Conservation (phyloP, 2,888 invertebrate species). For the Pollenia labialis region DNA sequence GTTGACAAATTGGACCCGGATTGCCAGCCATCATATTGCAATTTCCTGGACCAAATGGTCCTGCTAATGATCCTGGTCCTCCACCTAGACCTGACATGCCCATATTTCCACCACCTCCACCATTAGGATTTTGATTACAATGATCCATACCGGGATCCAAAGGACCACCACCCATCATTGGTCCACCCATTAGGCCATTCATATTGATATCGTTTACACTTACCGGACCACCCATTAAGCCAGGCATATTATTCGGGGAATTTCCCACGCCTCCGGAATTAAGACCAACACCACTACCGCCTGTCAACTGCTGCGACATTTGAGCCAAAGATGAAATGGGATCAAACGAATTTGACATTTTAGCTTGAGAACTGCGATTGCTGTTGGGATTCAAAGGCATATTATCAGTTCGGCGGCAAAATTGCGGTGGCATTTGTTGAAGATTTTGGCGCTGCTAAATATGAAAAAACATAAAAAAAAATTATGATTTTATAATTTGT, state of each 20-base stretch:
- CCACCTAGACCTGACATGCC: conserved; percentile 66
- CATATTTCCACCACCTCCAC: conserved; percentile 66
- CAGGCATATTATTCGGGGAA: conserved; percentile 55
- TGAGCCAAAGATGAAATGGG: conserved; percentile 97
- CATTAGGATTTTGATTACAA: conserved; percentile 76
- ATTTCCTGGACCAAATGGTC: conserved; percentile 76
- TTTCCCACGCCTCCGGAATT: conserved; percentile 81
- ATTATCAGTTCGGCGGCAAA: conserved; percentile 86
- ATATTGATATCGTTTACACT: conserved; percentile 79
- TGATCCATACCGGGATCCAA: conserved; percentile 83
- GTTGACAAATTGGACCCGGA: conserved; percentile 82
- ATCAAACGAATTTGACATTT: conserved; percentile 90
- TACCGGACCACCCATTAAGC: conserved; percentile 69
- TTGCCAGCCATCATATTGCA: conserved; percentile 76
- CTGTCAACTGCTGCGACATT: conserved; percentile 96
- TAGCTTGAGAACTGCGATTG: conserved; percentile 85
- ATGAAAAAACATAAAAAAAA: not conserved
- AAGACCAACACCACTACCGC: conserved; percentile 87
- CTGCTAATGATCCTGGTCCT: conserved; percentile 73
- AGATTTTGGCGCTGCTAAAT: conserved; percentile 77
- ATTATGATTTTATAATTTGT: not conserved
- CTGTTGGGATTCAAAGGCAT: conserved; percentile 88
- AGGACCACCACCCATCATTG: conserved; percentile 77
- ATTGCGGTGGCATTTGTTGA: conserved; percentile 77
- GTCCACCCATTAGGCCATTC: conserved; percentile 74